These are phyloP conservation scores for Coenonympha arcania DNA, from an alignment of 2,888 invertebrate species.

Conservation along the genomic window DNA sequence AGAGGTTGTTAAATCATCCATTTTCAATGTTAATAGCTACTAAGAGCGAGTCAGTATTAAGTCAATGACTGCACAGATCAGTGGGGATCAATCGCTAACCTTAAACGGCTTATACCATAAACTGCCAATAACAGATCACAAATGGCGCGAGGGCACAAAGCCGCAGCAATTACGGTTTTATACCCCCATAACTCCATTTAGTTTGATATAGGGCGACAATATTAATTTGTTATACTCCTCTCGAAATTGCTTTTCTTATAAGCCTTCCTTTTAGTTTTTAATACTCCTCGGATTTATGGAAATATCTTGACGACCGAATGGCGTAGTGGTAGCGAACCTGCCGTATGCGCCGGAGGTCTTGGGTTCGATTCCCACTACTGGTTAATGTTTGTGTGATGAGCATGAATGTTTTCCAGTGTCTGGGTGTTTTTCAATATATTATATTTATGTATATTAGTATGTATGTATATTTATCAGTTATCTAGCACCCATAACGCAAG, in stretches of 20 bases:
- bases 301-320: too few relatives aligned
- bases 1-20: too few relatives aligned
- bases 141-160: slow-evolving; percentile 9
- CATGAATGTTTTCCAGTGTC: too few relatives aligned
- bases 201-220: slow-evolving; percentile 9
- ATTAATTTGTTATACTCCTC: slow-evolving; percentile 5
- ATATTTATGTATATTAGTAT: too few relatives aligned
- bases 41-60: not conserved
- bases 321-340: too few relatives aligned
- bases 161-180: slow-evolving; percentile 17
- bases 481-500: too few relatives aligned
- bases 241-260: not conserved
- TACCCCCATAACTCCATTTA: slow-evolving; percentile 9
- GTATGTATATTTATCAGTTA: too few relatives aligned
- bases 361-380: too few relatives aligned
- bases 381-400: too few relatives aligned
- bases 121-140: slow-evolving; percentile 22
- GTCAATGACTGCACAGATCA: slow-evolving; percentile 11
- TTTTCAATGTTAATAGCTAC: too few relatives aligned
- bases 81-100: slow-evolving; percentile 7
- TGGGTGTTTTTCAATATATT: too few relatives aligned
- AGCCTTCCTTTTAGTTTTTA: not conserved
- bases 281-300: not conserved
- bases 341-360: too few relatives aligned
- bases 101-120: slow-evolving; percentile 16